These are phyloP conservation scores for Ptiloglossa arizonensis DNA, from an alignment of 1,140 invertebrate genomes.

Conservation along the genomic window DNA sequence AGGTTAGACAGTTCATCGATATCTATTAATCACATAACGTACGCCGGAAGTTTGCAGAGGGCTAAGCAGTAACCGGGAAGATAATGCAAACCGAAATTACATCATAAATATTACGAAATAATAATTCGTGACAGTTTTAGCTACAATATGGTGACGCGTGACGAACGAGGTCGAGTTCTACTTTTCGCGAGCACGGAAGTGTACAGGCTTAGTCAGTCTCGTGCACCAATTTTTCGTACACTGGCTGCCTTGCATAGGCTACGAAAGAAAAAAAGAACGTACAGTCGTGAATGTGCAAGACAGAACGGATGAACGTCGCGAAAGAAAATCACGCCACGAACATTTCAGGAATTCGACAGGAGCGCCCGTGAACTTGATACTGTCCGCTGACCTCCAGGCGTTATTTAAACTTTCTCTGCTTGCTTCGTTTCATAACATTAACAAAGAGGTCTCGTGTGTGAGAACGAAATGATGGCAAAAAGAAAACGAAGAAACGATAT, in stretches of 20 bases:
- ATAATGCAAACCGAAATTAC: constrained; percentile 1
- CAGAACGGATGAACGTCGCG: not conserved
- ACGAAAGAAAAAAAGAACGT: not conserved
- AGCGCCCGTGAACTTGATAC: constrained; percentile 47
- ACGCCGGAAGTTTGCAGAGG: not conserved
- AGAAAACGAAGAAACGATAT: not conserved
- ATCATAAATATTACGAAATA: constrained; percentile 38
- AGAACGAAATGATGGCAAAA: not conserved
- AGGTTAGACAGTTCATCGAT: not conserved
- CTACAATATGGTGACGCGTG: constrained; percentile 21
- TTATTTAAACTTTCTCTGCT: constrained; percentile 33
- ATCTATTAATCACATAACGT: not conserved
- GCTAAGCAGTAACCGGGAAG: too few relatives aligned
- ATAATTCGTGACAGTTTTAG: constrained; percentile 39
- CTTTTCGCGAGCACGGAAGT: constrained; percentile 33
- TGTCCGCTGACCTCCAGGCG: constrained; percentile 14
- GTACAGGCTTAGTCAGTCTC: constrained; percentile 8
- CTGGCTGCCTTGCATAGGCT: not conserved
- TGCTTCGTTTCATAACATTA: constrained; percentile 11
- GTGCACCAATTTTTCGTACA: constrained; percentile 28
- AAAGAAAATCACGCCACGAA: constrained; percentile 32
- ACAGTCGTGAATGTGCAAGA: not conserved
- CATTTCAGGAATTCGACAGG: constrained; percentile 39
- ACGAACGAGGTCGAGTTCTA: constrained; percentile 49
- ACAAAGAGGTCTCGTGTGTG: not conserved